A percentile compares a stretch with the other conserved stretches of the same genome.
Conservation (phyloP, 2,113 vertebrate species). For the Cisticola juncidis region DNA sequence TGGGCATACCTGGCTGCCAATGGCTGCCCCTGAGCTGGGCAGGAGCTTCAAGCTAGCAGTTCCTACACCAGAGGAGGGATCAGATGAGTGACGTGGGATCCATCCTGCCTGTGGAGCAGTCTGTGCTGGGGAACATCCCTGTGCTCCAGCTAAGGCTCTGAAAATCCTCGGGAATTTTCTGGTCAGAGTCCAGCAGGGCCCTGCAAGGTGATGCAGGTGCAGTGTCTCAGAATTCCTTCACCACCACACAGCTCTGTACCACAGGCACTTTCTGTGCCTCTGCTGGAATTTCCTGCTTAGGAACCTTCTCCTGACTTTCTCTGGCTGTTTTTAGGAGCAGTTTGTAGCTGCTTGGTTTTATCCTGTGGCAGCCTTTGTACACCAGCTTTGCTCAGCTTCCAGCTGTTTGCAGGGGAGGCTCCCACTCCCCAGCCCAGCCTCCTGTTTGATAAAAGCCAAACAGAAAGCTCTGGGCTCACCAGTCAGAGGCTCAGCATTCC, state of each 20-base stretch:
- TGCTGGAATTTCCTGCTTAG: not conserved
- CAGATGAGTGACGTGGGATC: accelerated
- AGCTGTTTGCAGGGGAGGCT: not conserved
- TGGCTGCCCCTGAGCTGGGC: not conserved
- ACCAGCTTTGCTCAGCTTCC: not conserved
- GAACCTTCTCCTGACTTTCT: not conserved
- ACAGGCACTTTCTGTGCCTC: not conserved
- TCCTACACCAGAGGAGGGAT: not conserved
- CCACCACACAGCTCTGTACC: accelerated
- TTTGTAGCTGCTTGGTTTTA: not conserved
- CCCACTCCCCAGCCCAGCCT: not conserved
- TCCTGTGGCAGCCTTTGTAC: not conserved
- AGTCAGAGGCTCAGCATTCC: not conserved
- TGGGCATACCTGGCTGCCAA: not conserved
- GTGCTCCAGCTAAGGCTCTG: no score
- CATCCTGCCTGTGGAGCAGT: accelerated
- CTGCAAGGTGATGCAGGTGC: not conserved
- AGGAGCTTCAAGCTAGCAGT: not conserved
- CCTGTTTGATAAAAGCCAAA: not conserved
- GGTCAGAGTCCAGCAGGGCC: not conserved
- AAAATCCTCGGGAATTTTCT: no score
- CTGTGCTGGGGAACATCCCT: not conserved
- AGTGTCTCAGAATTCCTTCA: not conserved
- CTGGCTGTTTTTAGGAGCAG: not conserved
- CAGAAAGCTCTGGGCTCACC: accelerated